Base-by-base conservation (phyloP, 2,888 invertebrate species). In the Nycteola revayana region DNA sequence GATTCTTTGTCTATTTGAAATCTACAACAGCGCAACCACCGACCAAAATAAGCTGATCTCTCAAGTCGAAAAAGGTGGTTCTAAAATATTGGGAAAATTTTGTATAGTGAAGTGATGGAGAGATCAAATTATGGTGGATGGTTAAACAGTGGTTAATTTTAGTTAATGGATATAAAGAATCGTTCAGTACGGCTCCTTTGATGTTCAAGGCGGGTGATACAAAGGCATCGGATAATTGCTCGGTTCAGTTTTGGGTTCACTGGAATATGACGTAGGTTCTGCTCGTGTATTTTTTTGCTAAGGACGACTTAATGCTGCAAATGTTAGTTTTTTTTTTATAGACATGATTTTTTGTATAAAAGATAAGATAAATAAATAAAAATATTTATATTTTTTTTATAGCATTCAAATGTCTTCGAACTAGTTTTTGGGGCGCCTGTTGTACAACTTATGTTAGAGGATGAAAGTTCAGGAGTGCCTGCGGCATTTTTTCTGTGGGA, bases 131-230 rank as follows among this genome's bases (percentile, higher is more conserved):
- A 49, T 20, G 44, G 28, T 78, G 80, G 82, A 44, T 37, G 37
- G 26, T 3, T 9, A 31, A 52, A 58, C 56, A 55, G 57, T 65
- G 59, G 57, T 68, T 73, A 75, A 76, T 75, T 62, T 67, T 64
- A 67, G 69, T 81, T 73, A 83, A 81, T 75, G 74, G 80, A 68
- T 74, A 73, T 64, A 80, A 86, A 83, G 82, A 86, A 87, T 87
- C 86, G 85, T 75, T 86, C 86, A 75, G 49, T 9, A 70, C 85
- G 86, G 86, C 58, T n/a, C 39, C 58, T 86, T 83, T 86, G 78
- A 83, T 75, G 64, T 66, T 49, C 41, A 42, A 51, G 57, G 75
- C 77, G 77, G 82, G 63, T 55, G 61, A 65, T 66, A 71, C 64
- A 73, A 79, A 75, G 69, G 69, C 60, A 57, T 49, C 63, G 59